Evolutionary conservation across 2,888 invertebrate species (phyloP), one percentile per base, ranked within the genome.

Genomic region (Microctonus brassicae): DNA sequence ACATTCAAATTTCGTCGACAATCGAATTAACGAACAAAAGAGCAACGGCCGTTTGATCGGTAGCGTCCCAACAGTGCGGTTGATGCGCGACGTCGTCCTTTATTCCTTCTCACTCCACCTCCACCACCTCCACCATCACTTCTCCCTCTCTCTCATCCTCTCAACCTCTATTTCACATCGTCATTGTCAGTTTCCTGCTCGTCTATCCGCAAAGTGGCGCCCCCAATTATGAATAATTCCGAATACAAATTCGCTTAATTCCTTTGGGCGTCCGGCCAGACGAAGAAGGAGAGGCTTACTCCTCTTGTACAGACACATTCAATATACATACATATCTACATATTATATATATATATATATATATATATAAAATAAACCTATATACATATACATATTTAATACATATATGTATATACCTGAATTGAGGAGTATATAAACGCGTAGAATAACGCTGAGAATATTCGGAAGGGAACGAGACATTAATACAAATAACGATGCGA

Each of bases 31-130:
- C 79, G 75, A 79, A 78, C 80, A 78, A 79, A 79, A 81, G 80
- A 82, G 82, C 83, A 83, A 84, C 83, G 80, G 81, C 79, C 85
- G 85, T 86, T 86, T 86, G 86, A 86, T 85, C 86, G 9, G 17
- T 17, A n/a, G 17, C 79, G 78, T 79, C 73, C 78, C 76, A 75
- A 53, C 13, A 29, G 55, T 29, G 24, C 34, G 22, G n/a, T 36
- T 63, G 24, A 70, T 64, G n/a, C 39, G 29, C 58, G 42, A 34
- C 34, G 58, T 17, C 20, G 39, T 47, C n/a, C 20, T 47, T 2
- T n/a, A 47, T 47, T 47, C 17, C 3, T n/a, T 42, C 42, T 42
- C 42, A 2, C 1, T 70, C 52, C 55, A 4, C 60, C 22, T 29
- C 20, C 39, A 60, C 68, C 5, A 29, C 60, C 47, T 61, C 20